A percentile compares a stretch with the other conserved stretches of the same genome.
phyloP scores from a whole-genome alignment of 2,888 invertebrate species.

The Oligia fasciuncula region DNA sequence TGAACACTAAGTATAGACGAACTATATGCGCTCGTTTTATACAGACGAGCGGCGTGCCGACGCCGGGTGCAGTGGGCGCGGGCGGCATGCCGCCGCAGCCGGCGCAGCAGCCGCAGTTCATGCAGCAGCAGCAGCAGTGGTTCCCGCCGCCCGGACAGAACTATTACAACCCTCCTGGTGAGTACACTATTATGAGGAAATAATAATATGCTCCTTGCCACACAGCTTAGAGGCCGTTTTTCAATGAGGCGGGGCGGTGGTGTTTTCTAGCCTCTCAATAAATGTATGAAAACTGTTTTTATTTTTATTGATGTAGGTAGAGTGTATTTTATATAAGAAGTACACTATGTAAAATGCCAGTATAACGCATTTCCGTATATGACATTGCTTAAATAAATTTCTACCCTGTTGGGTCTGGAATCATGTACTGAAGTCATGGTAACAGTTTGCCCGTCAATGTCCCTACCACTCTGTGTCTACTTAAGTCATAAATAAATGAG shows the following conservation, averaged over 20 bases:
- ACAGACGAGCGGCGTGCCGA: constrained; percentile 81
- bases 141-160: constrained; percentile 88
- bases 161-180: constrained; percentile 87
- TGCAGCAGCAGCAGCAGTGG: constrained; percentile 91
- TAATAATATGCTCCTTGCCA: not conserved
- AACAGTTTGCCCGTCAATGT: not conserved
- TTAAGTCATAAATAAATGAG: not conserved
- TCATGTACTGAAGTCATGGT: not conserved
- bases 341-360: not conserved
- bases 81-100: constrained; percentile 85
- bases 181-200: not conserved
- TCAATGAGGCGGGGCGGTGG: not conserved
- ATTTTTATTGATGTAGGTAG: too few relatives aligned
- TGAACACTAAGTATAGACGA: not conserved
- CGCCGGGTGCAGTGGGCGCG: constrained; percentile 77
- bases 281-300: too few relatives aligned
- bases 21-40: not conserved
- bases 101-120: constrained; percentile 87
- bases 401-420: too few relatives aligned
- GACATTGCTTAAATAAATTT: not conserved
- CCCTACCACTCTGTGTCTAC: not conserved
- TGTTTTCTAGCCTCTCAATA: not conserved
- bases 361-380: not conserved
- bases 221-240: not conserved
- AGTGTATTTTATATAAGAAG: not conserved